A percentile compares a stretch with the other conserved stretches of the same genome.
These are phyloP conservation scores for Oxyura jamaicensis DNA, from an alignment of 2,113 vertebrate species.

Conservation along the genomic window DNA sequence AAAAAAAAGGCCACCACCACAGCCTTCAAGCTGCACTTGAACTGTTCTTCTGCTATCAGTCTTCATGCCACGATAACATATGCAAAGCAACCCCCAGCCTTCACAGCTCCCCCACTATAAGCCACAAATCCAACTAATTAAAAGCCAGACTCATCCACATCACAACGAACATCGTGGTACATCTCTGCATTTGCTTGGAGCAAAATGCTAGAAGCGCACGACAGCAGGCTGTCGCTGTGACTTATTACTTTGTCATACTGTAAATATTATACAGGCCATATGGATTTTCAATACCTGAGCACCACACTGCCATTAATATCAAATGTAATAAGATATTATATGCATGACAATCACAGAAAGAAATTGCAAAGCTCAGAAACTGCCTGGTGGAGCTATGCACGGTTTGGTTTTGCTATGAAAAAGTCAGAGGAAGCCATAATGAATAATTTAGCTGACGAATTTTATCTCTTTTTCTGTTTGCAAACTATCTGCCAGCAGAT, in stretches of 20 bases:
- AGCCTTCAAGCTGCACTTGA: not conserved
- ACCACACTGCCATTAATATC: conserved; percentile 60
- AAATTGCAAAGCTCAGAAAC: conserved; percentile 13
- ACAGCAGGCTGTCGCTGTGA: conserved; percentile 35
- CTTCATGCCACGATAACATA: not conserved
- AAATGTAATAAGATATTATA: conserved; percentile 59
- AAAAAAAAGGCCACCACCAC: not conserved
- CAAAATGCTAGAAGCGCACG: not conserved
- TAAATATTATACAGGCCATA: conserved; percentile 64
- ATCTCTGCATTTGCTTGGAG: not conserved
- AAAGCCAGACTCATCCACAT: not conserved
- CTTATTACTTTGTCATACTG: conserved; percentile 57
- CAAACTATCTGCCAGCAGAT: conserved; percentile 31
- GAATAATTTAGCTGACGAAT: conserved; percentile 37
- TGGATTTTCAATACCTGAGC: conserved; percentile 67
- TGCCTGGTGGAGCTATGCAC: conserved; percentile 5
- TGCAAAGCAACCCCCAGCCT: not conserved
- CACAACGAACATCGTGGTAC: not conserved
- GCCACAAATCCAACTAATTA: conserved; percentile 27
- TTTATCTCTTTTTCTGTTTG: conserved; percentile 28
- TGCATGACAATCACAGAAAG: conserved; percentile 52
- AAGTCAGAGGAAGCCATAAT: conserved; percentile 39
- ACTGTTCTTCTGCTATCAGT: not conserved
- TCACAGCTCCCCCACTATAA: not conserved
- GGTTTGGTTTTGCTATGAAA: conserved; percentile 21